Percentiles rank a stretch among this genome's conserved stretches.
phyloP scores from a whole-genome alignment of 2,888 invertebrate genomes.

The Cerastis leucographa region DNA sequence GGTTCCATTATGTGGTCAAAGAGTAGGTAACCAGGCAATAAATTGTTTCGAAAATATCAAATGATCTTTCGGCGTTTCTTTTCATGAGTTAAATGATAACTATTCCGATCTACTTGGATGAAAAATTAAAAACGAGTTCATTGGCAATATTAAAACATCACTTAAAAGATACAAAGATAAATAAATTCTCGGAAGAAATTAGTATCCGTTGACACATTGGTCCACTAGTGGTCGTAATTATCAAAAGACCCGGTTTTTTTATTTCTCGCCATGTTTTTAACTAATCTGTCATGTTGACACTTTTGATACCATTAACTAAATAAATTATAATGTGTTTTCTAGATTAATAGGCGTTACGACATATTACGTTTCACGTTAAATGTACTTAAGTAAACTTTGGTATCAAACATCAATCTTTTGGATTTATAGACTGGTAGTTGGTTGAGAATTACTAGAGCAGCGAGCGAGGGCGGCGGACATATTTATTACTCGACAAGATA shows the following conservation, averaged over 20 bases:
- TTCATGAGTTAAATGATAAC: neutral
- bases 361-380: constrained; percentile 85
- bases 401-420: constrained; percentile 87
- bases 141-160: constrained; percentile 56
- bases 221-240: constrained; percentile 48
- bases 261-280: constrained; percentile 58
- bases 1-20: neutral
- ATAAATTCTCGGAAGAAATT: constrained; percentile 61
- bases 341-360: constrained; percentile 86
- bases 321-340: constrained; percentile 78
- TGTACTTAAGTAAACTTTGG: constrained; percentile 82
- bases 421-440: constrained; percentile 85
- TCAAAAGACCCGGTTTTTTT: constrained; percentile 52
- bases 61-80: neutral
- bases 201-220: constrained; percentile 59
- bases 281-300: constrained; percentile 75
- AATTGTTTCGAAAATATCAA: neutral
- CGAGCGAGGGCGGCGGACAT: constrained; percentile 84
- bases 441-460: constrained; percentile 77
- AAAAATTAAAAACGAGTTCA: constrained; percentile 41
- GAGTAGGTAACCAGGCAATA: neutral
- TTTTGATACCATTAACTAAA: constrained; percentile 76
- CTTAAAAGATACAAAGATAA: constrained; percentile 30
- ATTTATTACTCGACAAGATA: constrained; percentile 85
- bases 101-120: constrained; percentile 8